Evolutionary conservation across 2,888 invertebrate genomes (phyloP), one percentile per base, ranked within the genome.

Genomic region (Zele albiditarsus): DNA sequence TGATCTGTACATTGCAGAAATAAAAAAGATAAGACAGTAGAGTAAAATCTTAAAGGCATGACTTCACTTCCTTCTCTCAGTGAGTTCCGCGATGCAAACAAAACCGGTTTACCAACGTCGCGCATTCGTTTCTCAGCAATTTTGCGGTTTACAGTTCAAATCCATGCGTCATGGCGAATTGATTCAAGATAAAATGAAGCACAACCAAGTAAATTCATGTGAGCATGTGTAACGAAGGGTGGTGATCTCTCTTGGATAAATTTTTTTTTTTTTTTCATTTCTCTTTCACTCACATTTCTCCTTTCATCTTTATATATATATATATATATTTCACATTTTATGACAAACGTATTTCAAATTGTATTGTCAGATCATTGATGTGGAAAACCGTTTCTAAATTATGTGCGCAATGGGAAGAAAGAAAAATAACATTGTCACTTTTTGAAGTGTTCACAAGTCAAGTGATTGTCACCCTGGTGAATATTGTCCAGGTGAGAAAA

Each of bases 141-240:
- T 75, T 75, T 72, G 63, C 71, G 71, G 71, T 72, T 75, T 71
- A 68, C 68, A 68, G 75, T 75, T 75, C 71, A 75, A 75, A 75
- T 75, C 71, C 60, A 75, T 71, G 67, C 74, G 42, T 74, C 63
- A 74, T 53, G 65, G 65, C 53, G 28, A 71, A 33, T 57, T 57
- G 31, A 42, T 69, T 57, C 58, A 33, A 20, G 42, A 33, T 53
- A 74, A 74, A 63, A 70, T 74, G 63, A 65, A 70, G 49, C 27
- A 68, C 25, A 67, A 62, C 73, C 66, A 53, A 63, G 60, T 62
- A 69, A 69, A 74, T 74, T 28, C 53, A 20, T 53, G 20, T 53
- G 20, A 53, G 53, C 53, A 53, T 53, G 53, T 53, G 20, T 53
- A 53, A 53, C 53, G 20, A 53, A 20, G 20, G 20, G 53, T 53